Evolutionary conservation across 2,888 invertebrate species (phyloP), one percentile per base, ranked within the genome.

Genomic region (Ophioninae sp.): DNA sequence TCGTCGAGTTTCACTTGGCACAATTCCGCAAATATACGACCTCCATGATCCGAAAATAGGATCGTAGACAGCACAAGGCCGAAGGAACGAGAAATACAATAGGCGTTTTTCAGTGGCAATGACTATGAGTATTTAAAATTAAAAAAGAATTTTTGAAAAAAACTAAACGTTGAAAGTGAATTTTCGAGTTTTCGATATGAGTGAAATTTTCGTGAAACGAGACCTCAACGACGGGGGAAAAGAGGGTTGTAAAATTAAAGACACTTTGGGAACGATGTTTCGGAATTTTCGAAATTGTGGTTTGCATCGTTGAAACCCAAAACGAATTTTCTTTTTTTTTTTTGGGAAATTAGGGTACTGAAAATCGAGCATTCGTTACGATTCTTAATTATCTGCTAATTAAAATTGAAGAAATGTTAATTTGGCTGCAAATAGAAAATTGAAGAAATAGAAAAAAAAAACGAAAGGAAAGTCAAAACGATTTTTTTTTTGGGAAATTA

Each of bases 1-100:
- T 68, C 22, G 73, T 39, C 23, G 58, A 69, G 74, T 69, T 69
- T 68, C 65, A 77, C 74, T 83, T 83, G 81, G 83, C 81, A 78
- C 83, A 74, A 65, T 73, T 79, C 37, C 71, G 64, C 41, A 59
- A 72, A 41, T 81, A 64, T 77, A 74, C 68, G 51, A 72, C 69
- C 83, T 78, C 67, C 30, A 30, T 3, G 64, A 41, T 73, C 51
- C 63, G 41, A 56, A 41, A 72, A 65, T 59, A 68, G 41, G 6
- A 63, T 51, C 30, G n/a, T 61, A 44, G 22, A 63, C 30, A 74
- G 44, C 41, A 3, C 30, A 30, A 73, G 10, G 71, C 30, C 10
- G 71, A 10, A 58, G 30, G 17, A 67, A 59, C 41, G 22, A 41
- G 10, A 17, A 23, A 76, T 41, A 59, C 23, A 22, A 67, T 56